Evolutionary conservation across 2,888 invertebrate species (phyloP).

Genomic region (Drosophila anomelani): DNA sequence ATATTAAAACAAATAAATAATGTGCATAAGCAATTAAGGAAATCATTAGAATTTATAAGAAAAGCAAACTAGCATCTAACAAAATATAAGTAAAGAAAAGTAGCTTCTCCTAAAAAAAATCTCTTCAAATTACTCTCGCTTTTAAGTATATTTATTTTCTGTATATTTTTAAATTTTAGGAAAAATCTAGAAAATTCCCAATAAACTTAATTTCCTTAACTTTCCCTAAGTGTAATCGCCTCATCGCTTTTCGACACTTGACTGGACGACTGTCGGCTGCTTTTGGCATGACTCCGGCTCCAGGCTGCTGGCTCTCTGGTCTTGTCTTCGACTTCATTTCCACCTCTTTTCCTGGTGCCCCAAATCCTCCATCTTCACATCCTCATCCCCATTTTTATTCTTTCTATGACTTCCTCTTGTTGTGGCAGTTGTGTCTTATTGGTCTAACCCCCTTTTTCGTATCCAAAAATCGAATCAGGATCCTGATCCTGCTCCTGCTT

Average conservation of each 20-base stretch:
- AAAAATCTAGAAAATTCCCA: too few species aligned
- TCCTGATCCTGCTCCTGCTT: neutral
- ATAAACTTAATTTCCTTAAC: rapidly evolving
- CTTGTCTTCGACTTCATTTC: constrained; percentile 11
- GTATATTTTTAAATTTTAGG: too few species aligned
- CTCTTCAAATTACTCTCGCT: too few species aligned
- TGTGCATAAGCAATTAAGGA: too few species aligned
- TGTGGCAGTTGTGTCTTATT: constrained; percentile 57
- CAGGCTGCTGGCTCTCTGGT: neutral
- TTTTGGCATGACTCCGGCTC: constrained; percentile 29
- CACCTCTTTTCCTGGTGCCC: neutral
- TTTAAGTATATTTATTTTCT: neutral
- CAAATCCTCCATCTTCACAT: neutral
- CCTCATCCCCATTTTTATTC: neutral
- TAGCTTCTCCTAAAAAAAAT: too few species aligned
- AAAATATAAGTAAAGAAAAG: too few species aligned
- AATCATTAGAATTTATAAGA: too few species aligned
- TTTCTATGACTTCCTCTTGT: constrained; percentile 11
- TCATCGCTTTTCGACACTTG: constrained; percentile 30
- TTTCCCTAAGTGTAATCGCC: constrained; percentile 4
- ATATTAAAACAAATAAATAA: too few species aligned
- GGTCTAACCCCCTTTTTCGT: constrained; percentile 9
- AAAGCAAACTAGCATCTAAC: too few species aligned
- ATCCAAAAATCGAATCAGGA: neutral
- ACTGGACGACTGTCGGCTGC: constrained; percentile 30